These are phyloP conservation scores for Bombus terrestris DNA, from an alignment of 1,140 invertebrate species.

Conservation along the genomic window DNA sequence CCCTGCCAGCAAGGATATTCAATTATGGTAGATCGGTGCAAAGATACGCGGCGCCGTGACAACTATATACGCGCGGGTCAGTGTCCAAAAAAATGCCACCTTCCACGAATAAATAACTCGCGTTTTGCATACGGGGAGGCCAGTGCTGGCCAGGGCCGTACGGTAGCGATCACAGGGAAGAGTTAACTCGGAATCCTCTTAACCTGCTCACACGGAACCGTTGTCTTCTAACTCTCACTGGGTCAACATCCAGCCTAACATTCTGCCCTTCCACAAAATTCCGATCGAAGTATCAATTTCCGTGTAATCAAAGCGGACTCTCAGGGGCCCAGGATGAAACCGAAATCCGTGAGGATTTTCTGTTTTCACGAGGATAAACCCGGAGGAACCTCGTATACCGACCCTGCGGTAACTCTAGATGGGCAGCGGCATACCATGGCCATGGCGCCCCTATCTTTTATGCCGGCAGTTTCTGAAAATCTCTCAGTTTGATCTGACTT, in stretches of 20 bases:
- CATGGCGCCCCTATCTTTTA: slow-evolving; percentile 80
- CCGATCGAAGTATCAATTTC: slow-evolving; percentile 38
- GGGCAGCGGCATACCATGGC: slow-evolving; percentile 67
- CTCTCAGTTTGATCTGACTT: slow-evolving; percentile 76
- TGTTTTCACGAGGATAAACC: slow-evolving; percentile 18
- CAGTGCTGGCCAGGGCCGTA: slow-evolving; percentile 50
- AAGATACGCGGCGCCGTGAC: slow-evolving; percentile 73
- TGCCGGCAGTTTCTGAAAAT: slow-evolving; percentile 76
- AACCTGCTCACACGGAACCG: background rate
- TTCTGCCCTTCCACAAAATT: background rate
- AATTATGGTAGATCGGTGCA: slow-evolving; percentile 75
- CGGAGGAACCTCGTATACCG: slow-evolving; percentile 32
- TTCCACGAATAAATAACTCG: slow-evolving; percentile 71
- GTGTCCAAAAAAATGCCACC: slow-evolving; percentile 72
- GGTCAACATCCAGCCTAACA: background rate
- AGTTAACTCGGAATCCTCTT: background rate
- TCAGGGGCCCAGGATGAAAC: background rate
- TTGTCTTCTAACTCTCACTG: background rate
- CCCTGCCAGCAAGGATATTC: slow-evolving; percentile 68
- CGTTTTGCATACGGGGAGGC: slow-evolving; percentile 61
- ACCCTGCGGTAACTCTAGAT: slow-evolving; percentile 77
- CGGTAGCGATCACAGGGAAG: background rate
- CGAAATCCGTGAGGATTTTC: slow-evolving; percentile 16
- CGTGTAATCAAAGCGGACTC: background rate
- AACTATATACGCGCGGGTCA: slow-evolving; percentile 74